Evolutionary conservation across 2,797 vertebrate genomes (phyloP), one percentile per base, ranked within the genome.

Genomic region (Thaleichthys pacificus): DNA sequence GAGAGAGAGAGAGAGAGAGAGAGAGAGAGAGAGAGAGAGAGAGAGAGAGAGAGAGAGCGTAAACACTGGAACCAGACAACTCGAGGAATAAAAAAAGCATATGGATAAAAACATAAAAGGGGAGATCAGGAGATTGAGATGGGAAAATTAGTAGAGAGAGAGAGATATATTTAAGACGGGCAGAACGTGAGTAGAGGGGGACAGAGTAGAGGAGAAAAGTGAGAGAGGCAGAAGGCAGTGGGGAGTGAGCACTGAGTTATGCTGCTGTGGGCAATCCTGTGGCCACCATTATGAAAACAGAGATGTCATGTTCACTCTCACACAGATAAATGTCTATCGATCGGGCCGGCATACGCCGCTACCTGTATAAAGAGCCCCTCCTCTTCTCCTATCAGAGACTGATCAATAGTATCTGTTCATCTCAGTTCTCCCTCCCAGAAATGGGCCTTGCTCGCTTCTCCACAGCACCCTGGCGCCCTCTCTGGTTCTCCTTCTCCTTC

Each of bases 351-450:
- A 28, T 65, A 54, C 58, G 68, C n/a, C 28, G 56, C 51, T 60
- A 74, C 70, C 74, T 61, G 72, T 80, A 73, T 79, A 78, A 80
- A 80, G 64, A 47, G 42, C 42, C 42, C 68, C 61, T 35, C 61
- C 66, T 79, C 71, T 77, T 61, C 64, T 73, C 35, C 69, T 72
- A 76, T 83, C 80, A 76, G 74, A 42, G 64, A 72, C 68, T 65
- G 65, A 78, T 86, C 79, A 77, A 86, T 81, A 81, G 35, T 26
- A 82, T 76, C 71, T 63, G 72, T 75, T 81, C 54, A 77, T 76
- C 69, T 77, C 63, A 12, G n/a, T 15, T 19, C 47, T 49, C 24
- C 26, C 35, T 49, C 66, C 9, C 65, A 49, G 51, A 74, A 12
- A 47, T 7, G 14, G 17, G 65, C 66, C 51, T 32, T 19, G 64